A percentile compares a stretch with the other conserved stretches of the same genome.
phyloP scores from a whole-genome alignment of 2,113 vertebrate species.

The Anolis carolinensis region DNA sequence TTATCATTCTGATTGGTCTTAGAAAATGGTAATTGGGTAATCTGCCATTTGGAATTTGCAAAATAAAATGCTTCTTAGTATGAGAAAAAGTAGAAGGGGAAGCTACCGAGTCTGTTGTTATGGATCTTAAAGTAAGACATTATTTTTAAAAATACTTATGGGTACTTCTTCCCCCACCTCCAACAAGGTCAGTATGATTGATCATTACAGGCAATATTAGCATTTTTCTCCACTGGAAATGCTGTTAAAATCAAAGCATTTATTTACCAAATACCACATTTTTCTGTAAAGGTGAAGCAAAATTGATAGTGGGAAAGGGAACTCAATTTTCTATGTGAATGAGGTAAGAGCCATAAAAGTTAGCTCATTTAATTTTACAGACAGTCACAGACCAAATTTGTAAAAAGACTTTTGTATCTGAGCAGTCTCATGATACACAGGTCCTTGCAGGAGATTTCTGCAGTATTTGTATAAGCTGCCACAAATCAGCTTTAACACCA shows the following conservation, averaged over 20 bases:
- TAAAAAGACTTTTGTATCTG: slow-evolving; percentile 47
- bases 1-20: slow-evolving; percentile 66
- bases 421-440: slow-evolving; percentile 3
- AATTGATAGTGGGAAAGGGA: slow-evolving; percentile 14
- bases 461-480: slow-evolving; percentile 28
- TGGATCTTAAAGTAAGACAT: slow-evolving; percentile 13
- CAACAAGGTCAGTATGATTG: slow-evolving; percentile 31
- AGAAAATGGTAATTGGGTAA: slow-evolving; percentile 43
- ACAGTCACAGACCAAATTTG: slow-evolving; percentile 41
- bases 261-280: slow-evolving; percentile 28
- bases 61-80: not conserved
- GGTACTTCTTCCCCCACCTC: not conserved
- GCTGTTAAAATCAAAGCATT: slow-evolving; percentile 19
- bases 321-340: slow-evolving; percentile 22
- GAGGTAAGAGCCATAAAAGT: slow-evolving; percentile 12
- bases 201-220: not conserved
- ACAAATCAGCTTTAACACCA: slow-evolving; percentile 16
- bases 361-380: slow-evolving; percentile 57
- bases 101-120: slow-evolving; percentile 29
- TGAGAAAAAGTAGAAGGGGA: not conserved
- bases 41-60: slow-evolving; percentile 7
- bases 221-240: slow-evolving; percentile 32
- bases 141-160: slow-evolving; percentile 30
- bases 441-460: slow-evolving; percentile 46
- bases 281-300: slow-evolving; percentile 43